Base-by-base conservation (phyloP, 2,888 invertebrate species). In the Dilophus febrilis region DNA sequence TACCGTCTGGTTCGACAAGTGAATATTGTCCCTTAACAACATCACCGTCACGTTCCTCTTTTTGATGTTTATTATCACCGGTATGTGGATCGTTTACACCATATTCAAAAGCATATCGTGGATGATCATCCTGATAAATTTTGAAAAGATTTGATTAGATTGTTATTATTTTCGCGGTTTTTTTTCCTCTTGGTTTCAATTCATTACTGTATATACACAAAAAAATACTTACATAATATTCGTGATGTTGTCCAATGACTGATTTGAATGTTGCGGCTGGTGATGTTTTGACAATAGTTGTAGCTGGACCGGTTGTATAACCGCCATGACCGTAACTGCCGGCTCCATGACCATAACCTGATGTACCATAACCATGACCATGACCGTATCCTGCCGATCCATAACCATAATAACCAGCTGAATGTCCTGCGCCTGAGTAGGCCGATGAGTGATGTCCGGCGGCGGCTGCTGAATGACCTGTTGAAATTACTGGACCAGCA, bases 81-180 rank as follows among this genome's bases (percentile, higher is more conserved):
- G 79, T 79, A 59, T 77, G 74, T 12, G 75, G 74, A 58, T 81
- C 80, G 52, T 79, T 73, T 10, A 80, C 80, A 41, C 68, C 68
- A 54, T 81, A 81, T 56, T 79, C 77, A 54, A 73, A 81, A 13
- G 77, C 74, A 58, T 81, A 81, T 40, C 73, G 65, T 10, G 77
- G 74, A 59, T 77, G 71, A 40, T 71, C 67, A 53, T 76, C 71
- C 76, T 76, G 58, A 30, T 29, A 22, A 17, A 36, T 37, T 37
- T 7, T 17, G 16, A 5, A 32, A 38, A n/a, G 14, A 12, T 12
- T 5, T 11, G 7, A 5, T n/a, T 6, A n/a, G 6, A 8, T 7
- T 26, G 22, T 14, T 22, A 8, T n/a, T 13, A 19, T 12, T 11
- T 35, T 19, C 19, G 35, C 12, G 16, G 12, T 18, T 35, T 14